phyloP scores from a whole-genome alignment of 2,113 vertebrate genomes.

The Panurus biarmicus region DNA sequence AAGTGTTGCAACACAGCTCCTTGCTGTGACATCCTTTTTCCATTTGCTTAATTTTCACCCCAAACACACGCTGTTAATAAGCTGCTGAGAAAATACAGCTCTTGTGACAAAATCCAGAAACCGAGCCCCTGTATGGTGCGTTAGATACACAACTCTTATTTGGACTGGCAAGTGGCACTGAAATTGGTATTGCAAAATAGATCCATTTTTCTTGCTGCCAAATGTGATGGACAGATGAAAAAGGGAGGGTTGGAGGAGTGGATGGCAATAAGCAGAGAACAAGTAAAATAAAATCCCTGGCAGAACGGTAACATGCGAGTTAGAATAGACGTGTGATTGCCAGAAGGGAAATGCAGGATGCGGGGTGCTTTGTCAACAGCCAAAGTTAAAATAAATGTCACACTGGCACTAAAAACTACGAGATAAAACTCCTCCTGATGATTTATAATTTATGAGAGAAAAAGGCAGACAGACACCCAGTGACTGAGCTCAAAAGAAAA shows the following conservation, averaged over 20 bases:
- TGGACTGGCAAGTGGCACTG: constrained; percentile 58
- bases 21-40: constrained; percentile 62
- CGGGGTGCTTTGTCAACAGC: constrained; percentile 11
- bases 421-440: constrained; percentile 29
- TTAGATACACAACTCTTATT: constrained; percentile 50
- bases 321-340: background rate
- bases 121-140: constrained; percentile 16
- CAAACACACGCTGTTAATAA: constrained; percentile 59
- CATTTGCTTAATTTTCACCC: constrained; percentile 61
- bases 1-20: constrained; percentile 60
- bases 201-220: constrained; percentile 46
- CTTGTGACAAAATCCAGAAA: constrained; percentile 63
- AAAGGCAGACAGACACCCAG: constrained; percentile 13
- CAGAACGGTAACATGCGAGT: background rate
- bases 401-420: constrained; percentile 8
- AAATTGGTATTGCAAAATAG: constrained; percentile 39
- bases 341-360: constrained; percentile 38
- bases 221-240: constrained; percentile 41
- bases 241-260: background rate
- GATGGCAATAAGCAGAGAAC: background rate
- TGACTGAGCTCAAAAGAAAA: constrained; percentile 6
- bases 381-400: constrained; percentile 45
- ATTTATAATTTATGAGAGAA: constrained; percentile 38
- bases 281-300: background rate
- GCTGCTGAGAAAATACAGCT: constrained; percentile 55